These are phyloP conservation scores for Recurvirostra avosetta DNA, from an alignment of 2,113 vertebrate species.

Conservation along the genomic window DNA sequence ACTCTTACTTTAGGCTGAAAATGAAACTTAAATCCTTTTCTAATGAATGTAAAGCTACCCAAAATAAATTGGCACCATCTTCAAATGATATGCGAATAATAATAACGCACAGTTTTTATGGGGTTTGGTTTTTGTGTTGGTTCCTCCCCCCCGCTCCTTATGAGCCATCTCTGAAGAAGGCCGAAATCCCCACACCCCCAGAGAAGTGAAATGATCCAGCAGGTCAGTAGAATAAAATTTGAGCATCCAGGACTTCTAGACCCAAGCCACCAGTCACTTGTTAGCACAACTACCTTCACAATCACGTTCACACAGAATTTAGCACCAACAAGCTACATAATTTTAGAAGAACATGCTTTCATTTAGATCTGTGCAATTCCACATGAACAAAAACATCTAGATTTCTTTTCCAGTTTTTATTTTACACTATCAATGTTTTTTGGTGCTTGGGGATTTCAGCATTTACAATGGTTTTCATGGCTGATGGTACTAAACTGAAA, in stretches of 20 bases:
- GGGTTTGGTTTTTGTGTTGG: too few species aligned
- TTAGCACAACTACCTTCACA: neutral
- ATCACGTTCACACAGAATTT: neutral
- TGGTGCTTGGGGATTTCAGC: neutral
- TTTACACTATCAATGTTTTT: neutral
- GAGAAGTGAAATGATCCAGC: neutral
- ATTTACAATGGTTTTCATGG: neutral
- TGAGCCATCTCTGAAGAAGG: neutral
- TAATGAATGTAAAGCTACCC: neutral
- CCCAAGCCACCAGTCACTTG: neutral
- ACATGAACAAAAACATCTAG: neutral
- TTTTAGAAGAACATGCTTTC: neutral
- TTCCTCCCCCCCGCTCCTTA: neutral
- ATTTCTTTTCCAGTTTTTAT: neutral
- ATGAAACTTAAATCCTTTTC: neutral
- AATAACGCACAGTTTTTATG: neutral
- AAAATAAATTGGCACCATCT: neutral
- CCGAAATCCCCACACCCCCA: neutral
- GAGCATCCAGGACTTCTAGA: neutral
- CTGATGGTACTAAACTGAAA: neutral
- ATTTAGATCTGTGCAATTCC: neutral
- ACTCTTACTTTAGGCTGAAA: neutral
- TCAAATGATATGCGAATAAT: neutral
- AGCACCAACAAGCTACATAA: neutral
- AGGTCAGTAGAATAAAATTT: neutral